Evolutionary conservation across 2,113 vertebrate species (phyloP).

Genomic region (Pithys albifrons): DNA sequence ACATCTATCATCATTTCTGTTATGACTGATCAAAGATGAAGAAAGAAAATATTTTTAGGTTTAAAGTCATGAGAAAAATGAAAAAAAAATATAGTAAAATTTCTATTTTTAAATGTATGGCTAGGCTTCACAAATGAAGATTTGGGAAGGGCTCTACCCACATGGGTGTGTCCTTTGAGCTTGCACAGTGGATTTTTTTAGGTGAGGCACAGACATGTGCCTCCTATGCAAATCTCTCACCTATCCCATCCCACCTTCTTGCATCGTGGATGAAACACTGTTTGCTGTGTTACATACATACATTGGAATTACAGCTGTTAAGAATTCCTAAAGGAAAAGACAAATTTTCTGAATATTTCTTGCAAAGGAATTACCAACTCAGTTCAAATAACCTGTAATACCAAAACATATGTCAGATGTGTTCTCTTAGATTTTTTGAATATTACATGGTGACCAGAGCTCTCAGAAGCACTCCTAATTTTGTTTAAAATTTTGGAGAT

Average conservation of each 20-base stretch:
- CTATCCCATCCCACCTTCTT: background rate
- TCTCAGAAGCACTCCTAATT: background rate
- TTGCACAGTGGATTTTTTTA: no score
- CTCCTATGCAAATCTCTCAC: background rate
- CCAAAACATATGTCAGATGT: rapidly evolving
- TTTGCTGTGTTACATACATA: background rate
- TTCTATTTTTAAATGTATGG: background rate
- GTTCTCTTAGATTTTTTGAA: background rate
- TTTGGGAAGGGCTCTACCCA: no score
- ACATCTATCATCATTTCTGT: background rate
- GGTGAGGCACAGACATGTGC: background rate
- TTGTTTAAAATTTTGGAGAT: background rate
- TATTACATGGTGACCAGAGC: background rate
- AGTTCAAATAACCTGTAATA: background rate
- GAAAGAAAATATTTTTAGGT: background rate
- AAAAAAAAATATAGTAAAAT: background rate
- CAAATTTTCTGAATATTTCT: background rate
- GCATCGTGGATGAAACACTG: background rate
- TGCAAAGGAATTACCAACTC: background rate
- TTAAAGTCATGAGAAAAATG: background rate
- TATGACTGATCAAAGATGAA: background rate
- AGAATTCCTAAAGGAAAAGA: background rate
- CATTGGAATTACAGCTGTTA: background rate
- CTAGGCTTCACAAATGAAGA: no score
- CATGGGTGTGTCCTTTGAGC: no score